A percentile compares a stretch with the other conserved stretches of the same genome.
Conservation (phyloP, 2,113 vertebrate species). For the Misgurnus anguillicaudatus region DNA sequence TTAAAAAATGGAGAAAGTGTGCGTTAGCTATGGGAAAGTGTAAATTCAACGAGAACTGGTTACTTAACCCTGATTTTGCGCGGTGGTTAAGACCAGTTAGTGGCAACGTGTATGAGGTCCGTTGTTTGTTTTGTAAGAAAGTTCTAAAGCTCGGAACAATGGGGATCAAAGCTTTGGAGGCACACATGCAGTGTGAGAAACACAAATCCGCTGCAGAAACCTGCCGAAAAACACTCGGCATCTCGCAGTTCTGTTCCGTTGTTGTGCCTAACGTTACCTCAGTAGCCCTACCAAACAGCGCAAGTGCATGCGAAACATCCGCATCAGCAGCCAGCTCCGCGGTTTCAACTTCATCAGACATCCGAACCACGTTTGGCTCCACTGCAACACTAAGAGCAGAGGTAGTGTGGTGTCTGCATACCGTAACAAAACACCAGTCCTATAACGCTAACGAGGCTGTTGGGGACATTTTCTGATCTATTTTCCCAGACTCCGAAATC, state of each 20-base stretch:
- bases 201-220: neutral
- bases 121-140: neutral
- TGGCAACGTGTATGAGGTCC: neutral
- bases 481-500: slow-evolving; percentile 1
- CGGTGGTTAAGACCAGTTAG: neutral
- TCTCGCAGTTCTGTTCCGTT: neutral
- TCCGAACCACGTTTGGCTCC: too few relatives aligned
- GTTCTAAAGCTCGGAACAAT: neutral
- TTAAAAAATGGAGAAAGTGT: too few relatives aligned
- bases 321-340: too few relatives aligned
- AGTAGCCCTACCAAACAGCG: too few relatives aligned
- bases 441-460: neutral
- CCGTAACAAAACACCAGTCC: too few relatives aligned
- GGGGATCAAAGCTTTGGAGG: neutral
- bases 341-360: too few relatives aligned
- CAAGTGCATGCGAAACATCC: too few relatives aligned
- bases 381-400: neutral
- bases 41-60: slow-evolving; percentile 1
- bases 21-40: neutral
- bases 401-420: neutral
- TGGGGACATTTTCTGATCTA: neutral
- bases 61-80: neutral
- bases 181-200: neutral
- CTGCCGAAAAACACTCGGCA: neutral
- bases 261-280: too few relatives aligned